Percentiles rank a stretch among this genome's conserved stretches.
Conservation (phyloP, 2,113 vertebrate species). For the Cranoglanis bouderius region DNA sequence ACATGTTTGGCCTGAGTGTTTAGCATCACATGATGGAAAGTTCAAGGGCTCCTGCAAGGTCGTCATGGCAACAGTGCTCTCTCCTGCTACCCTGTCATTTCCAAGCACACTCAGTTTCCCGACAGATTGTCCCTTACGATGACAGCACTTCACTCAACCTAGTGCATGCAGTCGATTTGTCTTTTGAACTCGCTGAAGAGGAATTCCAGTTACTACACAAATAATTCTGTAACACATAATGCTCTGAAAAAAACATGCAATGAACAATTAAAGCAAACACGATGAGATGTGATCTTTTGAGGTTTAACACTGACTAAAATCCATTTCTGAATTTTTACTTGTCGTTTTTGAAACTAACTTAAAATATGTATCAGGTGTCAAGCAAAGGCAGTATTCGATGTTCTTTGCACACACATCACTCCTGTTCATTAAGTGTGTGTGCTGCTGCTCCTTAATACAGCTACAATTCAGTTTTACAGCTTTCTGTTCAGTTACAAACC, state of each 20-base stretch:
- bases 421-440: not conserved
- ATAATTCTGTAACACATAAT: not conserved
- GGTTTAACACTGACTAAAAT: not conserved
- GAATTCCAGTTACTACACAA: not conserved
- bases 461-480: not conserved
- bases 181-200: constrained; percentile 7
- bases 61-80: constrained; percentile 75
- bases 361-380: not conserved
- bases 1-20: constrained; percentile 56
- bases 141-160: constrained; percentile 42
- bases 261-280: not conserved
- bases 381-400: not conserved
- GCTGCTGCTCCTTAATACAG: not conserved
- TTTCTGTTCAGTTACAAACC: not conserved
- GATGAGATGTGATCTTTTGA: not conserved
- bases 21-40: constrained; percentile 66
- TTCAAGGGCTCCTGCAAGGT: constrained; percentile 70
- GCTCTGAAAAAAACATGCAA: not conserved
- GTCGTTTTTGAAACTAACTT: not conserved
- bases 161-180: not conserved
- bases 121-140: constrained; percentile 44
- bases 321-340: not conserved
- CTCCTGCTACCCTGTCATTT: constrained; percentile 61
- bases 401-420: not conserved
- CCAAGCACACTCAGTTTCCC: constrained; percentile 57